phyloP scores from a whole-genome alignment of 2,888 invertebrate genomes.

The Lymantria monacha region DNA sequence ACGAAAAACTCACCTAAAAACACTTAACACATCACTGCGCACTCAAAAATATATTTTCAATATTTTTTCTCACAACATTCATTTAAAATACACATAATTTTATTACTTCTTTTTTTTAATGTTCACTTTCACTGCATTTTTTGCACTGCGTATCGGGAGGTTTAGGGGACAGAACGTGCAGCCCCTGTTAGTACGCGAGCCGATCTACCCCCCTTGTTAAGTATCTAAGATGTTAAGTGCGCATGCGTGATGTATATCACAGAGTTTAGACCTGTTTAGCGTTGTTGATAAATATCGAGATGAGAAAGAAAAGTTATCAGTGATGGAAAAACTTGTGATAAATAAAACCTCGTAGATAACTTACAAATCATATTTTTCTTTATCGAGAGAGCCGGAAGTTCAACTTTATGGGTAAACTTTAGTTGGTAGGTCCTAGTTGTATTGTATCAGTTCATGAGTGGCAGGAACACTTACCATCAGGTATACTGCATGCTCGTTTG shows the following conservation, averaged over 20 bases:
- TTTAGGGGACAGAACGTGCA: slow-evolving; percentile 26
- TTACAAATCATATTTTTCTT: too few relatives aligned
- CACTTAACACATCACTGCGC: slow-evolving; percentile 34
- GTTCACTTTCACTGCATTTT: slow-evolving; percentile 38
- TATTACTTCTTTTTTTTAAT: slow-evolving; percentile 14
- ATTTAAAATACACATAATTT: slow-evolving; percentile 19
- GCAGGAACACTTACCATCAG: too few relatives aligned
- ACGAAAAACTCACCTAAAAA: slow-evolving; percentile 26
- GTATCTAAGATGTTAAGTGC: slow-evolving; percentile 12
- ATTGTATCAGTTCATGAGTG: too few relatives aligned
- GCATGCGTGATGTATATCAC: slow-evolving; percentile 27
- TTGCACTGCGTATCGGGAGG: slow-evolving; percentile 26
- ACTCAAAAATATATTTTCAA: slow-evolving; percentile 11
- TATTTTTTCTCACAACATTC: slow-evolving; percentile 19
- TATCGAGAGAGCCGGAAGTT: too few relatives aligned
- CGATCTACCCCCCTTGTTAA: slow-evolving; percentile 29
- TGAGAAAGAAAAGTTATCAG: neutral
- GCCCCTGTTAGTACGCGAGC: slow-evolving; percentile 18
- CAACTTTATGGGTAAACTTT: too few relatives aligned
- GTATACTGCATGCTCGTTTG: too few relatives aligned
- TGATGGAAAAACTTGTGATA: neutral
- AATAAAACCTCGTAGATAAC: too few relatives aligned
- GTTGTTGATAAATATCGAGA: slow-evolving; percentile 12
- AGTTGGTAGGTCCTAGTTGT: too few relatives aligned
- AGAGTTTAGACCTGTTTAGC: neutral